phyloP scores from a whole-genome alignment of 2,797 vertebrate genomes.

The Lindbergichthys nudifrons region DNA sequence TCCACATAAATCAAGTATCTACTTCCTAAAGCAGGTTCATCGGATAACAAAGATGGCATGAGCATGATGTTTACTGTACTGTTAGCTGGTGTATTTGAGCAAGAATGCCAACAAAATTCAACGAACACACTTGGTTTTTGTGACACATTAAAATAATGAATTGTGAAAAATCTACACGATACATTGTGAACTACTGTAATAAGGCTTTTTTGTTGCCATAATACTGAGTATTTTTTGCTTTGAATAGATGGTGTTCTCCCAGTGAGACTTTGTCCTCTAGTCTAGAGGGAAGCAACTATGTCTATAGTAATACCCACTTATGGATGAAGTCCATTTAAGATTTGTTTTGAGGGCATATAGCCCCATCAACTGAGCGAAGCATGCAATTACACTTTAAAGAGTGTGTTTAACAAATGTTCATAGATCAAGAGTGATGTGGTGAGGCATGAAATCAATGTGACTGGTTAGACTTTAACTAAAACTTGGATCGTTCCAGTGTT shows the following conservation, averaged over 20 bases:
- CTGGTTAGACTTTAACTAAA: background rate
- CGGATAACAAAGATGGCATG: background rate
- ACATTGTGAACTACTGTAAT: background rate
- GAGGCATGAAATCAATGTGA: background rate
- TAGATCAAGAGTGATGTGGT: background rate
- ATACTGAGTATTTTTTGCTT: background rate
- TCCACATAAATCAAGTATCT: background rate
- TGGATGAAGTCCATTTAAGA: background rate
- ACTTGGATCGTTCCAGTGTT: background rate
- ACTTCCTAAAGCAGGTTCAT: background rate
- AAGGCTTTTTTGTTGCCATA: background rate
- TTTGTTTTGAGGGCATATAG: constrained; percentile 5
- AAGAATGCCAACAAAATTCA: background rate
- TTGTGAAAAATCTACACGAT: background rate
- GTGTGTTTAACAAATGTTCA: background rate
- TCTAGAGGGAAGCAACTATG: background rate
- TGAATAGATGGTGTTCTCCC: too few relatives aligned
- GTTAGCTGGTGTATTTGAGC: background rate
- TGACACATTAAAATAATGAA: background rate
- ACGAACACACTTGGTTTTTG: background rate
- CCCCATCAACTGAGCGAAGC: constrained; percentile 55
- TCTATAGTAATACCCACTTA: background rate
- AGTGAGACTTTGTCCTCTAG: too few relatives aligned
- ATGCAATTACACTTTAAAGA: constrained; percentile 39
- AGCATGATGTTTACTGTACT: background rate